Base-by-base conservation (phyloP, 2,797 vertebrate genomes). In the Enoplosus armatus region DNA sequence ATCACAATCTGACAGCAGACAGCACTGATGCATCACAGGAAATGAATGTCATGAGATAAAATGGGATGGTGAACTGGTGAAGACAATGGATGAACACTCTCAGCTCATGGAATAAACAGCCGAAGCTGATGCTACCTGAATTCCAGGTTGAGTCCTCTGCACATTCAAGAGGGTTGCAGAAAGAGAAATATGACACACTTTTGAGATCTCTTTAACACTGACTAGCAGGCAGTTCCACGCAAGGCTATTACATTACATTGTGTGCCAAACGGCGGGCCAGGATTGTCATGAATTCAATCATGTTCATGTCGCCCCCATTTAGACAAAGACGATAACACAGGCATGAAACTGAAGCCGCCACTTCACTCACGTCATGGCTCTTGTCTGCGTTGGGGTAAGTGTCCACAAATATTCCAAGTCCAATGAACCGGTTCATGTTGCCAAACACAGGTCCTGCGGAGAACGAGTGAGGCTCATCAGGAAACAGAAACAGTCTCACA, bases 361-460 rank as follows among this genome's bases (percentile, higher is more conserved):
- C 1, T 6, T 56, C 37, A 90, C 92, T 96, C 94, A 99, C 98
- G 93, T 99, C 97, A 72, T 97, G 96, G 82, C 94, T 96, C 82
- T 97, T 99, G 86, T 97, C 97, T 75, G 97, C 95, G 5, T 99
- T 99, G 12, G 97, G 96, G 64, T 99, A 99, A 0, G 98, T 99
- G 93, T 99, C 98, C 89, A 99, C 90, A 51, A 99, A 98, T 72
- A 99, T 90, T 11, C 96, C 98, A 74, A 99, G 94, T 55, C 98
- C 98, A 66, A 95, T 86, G 88, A 99, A 99, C 72, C 95, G 92
- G 92, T 99, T 96, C 91, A 95, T 96, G 94, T 96, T 99, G 37
- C 98, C 98, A 86, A 99, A 99, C 48, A 97, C 98, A 5, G 97
- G 95, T 62, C 98, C 98, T 99, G 86, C 47, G 82, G 82, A 29